Evolutionary conservation across 2,888 invertebrate species (phyloP).

Genomic region (Leptarthrus brevirostris): DNA sequence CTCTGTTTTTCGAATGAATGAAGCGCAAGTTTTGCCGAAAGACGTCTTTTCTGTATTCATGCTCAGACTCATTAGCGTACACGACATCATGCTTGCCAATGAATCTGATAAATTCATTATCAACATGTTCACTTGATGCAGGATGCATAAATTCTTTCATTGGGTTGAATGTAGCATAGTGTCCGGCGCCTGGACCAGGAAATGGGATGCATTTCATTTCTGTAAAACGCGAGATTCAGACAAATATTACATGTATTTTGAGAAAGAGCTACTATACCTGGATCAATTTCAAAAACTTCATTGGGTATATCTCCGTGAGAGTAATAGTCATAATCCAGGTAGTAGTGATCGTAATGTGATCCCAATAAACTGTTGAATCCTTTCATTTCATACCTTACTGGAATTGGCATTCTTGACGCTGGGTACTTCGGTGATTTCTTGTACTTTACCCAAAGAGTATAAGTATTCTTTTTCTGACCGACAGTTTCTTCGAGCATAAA

Average conservation of each 20-base stretch:
- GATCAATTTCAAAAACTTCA: conserved; percentile 75
- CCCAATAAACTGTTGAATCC: conserved; percentile 93
- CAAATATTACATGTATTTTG: background rate
- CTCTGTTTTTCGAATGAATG: conserved; percentile 85
- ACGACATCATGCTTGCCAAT: conserved; percentile 76
- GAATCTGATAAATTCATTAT: conserved; percentile 79
- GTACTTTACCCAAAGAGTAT: conserved; percentile 87
- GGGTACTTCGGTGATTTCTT: conserved; percentile 71
- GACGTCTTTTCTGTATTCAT: conserved; percentile 76
- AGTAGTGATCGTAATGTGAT: conserved; percentile 96
- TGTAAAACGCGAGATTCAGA: conserved; percentile 62
- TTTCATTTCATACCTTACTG: conserved; percentile 90
- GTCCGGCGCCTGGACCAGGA: conserved; percentile 86
- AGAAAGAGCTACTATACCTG: conserved; percentile 66
- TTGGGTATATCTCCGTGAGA: conserved; percentile 75
- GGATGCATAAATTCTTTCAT: conserved; percentile 90
- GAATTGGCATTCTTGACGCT: conserved; percentile 72
- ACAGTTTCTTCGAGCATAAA: conserved; percentile 78
- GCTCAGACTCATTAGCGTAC: conserved; percentile 76
- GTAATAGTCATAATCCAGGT: conserved; percentile 80
- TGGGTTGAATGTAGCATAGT: conserved; percentile 89
- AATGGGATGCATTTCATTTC: conserved; percentile 79
- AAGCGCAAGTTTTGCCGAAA: conserved; percentile 89
- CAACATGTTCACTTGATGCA: conserved; percentile 76
- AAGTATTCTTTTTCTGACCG: conserved; percentile 87